These are phyloP conservation scores for Drosophila eohydei DNA, from an alignment of 2,888 invertebrate species.

Conservation along the genomic window DNA sequence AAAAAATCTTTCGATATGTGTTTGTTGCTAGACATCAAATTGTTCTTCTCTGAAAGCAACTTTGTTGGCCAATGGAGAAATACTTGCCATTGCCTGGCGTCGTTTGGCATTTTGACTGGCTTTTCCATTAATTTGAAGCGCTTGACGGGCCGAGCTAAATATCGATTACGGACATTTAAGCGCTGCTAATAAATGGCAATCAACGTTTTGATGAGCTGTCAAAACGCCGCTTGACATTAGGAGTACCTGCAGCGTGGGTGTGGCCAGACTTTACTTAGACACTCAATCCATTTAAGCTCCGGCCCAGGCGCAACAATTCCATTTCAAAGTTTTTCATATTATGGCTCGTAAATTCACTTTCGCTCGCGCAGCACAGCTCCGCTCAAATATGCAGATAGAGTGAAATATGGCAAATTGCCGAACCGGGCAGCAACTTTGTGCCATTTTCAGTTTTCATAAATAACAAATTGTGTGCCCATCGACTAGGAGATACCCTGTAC, in stretches of 20 bases:
- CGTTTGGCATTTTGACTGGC: slow-evolving; percentile 47
- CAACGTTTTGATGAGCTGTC: slow-evolving; percentile 73
- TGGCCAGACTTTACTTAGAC: slow-evolving; percentile 7
- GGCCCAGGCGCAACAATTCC: slow-evolving; percentile 22
- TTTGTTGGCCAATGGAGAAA: slow-evolving; percentile 1
- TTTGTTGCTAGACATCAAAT: background rate
- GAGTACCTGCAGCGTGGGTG: slow-evolving; percentile 26
- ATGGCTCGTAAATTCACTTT: slow-evolving; percentile 58
- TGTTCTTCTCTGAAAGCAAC: background rate
- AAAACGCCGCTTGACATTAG: slow-evolving; percentile 62
- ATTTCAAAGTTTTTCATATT: slow-evolving; percentile 38
- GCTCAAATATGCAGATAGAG: slow-evolving; percentile 48
- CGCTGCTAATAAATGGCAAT: slow-evolving; percentile 68
- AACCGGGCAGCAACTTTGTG: slow-evolving; percentile 53
- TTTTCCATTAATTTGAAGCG: slow-evolving; percentile 59
- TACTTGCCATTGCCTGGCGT: background rate
- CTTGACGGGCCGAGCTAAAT: slow-evolving; percentile 47
- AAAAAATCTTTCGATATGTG: background rate
- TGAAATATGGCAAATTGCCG: slow-evolving; percentile 55
- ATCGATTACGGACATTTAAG: slow-evolving; percentile 64
- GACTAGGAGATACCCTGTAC: slow-evolving; percentile 1
- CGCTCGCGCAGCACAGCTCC: slow-evolving; percentile 16
- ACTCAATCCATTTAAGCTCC: slow-evolving; percentile 2
- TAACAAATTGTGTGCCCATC: background rate
- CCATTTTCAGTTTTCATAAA: slow-evolving; percentile 61